Percentiles rank a stretch among this genome's conserved stretches.
phyloP scores from a whole-genome alignment of 2,113 vertebrate species.

The Xiphophorus couchianus region DNA sequence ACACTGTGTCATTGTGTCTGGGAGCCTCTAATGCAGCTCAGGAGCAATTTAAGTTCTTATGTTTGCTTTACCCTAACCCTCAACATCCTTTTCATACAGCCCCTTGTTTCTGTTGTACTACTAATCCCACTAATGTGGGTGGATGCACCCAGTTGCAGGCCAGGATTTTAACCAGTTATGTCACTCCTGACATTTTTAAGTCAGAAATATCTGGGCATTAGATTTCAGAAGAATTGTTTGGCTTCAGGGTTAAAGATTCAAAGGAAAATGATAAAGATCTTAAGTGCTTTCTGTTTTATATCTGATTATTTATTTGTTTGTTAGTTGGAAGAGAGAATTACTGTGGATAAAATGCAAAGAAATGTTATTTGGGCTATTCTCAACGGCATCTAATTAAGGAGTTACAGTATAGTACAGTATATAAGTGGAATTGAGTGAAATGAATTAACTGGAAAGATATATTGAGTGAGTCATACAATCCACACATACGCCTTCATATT shows the following conservation, averaged over 20 bases:
- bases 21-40: constrained; percentile 1
- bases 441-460: neutral
- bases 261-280: constrained; percentile 45
- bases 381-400: too few species aligned
- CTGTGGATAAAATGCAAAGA: neutral
- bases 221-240: constrained; percentile 16
- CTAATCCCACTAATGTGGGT: neutral
- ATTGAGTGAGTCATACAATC: neutral
- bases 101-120: constrained; percentile 1
- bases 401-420: too few species aligned
- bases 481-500: neutral
- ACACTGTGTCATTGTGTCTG: neutral
- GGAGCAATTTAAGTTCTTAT: neutral
- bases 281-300: neutral
- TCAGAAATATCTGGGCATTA: constrained; percentile 17
- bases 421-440: neutral
- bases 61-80: neutral
- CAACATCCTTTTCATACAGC: neutral
- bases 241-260: constrained; percentile 19
- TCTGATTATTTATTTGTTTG: constrained; percentile 11
- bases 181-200: constrained; percentile 16
- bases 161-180: constrained; percentile 1
- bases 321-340: neutral
- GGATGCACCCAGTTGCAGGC: neutral
- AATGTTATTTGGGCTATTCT: neutral